phyloP scores from a whole-genome alignment of 1,140 invertebrate species.

The Druon quercuslanigerum region DNA sequence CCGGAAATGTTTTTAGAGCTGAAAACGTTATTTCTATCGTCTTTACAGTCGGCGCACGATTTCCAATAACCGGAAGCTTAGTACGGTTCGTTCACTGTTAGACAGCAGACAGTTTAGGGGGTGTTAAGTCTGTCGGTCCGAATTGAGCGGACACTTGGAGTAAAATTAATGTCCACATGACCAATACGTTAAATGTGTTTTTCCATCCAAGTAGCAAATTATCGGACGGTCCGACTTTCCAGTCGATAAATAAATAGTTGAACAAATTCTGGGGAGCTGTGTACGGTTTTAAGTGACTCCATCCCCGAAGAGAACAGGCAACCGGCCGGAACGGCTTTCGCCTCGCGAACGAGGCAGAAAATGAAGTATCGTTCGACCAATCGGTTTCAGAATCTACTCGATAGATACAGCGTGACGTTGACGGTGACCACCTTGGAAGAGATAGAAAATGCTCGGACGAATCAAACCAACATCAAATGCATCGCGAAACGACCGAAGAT shows the following conservation, averaged over 20 bases:
- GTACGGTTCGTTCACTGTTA: neutral
- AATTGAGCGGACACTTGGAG: neutral
- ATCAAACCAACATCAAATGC: constrained; percentile 8
- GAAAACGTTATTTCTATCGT: constrained; percentile 21
- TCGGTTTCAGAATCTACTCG: neutral
- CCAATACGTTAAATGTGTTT: constrained; percentile 2
- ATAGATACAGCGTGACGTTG: neutral
- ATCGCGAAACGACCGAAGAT: constrained; percentile 16
- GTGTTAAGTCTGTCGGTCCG: neutral
- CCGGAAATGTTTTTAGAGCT: constrained; percentile 27
- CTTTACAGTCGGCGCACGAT: constrained; percentile 28
- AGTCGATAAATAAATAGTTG: constrained; percentile 20
- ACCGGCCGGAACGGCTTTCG: constrained; percentile 7
- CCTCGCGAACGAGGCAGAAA: constrained; percentile 21
- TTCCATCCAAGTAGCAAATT: neutral
- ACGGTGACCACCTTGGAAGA: neutral
- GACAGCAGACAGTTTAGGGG: neutral
- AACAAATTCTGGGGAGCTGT: neutral
- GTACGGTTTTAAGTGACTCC: constrained; percentile 9
- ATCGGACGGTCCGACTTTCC: constrained; percentile 8
- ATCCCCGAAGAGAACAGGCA: neutral
- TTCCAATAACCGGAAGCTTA: constrained; percentile 29
- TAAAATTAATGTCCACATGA: constrained; percentile 3
- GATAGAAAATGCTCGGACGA: neutral
- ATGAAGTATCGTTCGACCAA: constrained; percentile 25